These are phyloP conservation scores for Cynocephalus volans DNA, from an alignment of 2,113 vertebrate species.

Conservation along the genomic window DNA sequence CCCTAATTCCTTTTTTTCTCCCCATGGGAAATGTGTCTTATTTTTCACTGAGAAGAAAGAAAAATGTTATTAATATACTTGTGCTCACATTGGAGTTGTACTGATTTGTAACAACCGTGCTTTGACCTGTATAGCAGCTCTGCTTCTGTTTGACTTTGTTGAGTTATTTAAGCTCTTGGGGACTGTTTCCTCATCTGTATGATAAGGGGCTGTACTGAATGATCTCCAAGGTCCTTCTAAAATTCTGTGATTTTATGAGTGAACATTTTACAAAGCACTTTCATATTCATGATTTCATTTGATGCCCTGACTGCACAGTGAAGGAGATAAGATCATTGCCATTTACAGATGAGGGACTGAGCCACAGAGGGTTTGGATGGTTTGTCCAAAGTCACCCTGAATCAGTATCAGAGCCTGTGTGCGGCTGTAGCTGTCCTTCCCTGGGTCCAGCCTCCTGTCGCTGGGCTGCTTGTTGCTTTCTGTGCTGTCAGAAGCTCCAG, in stretches of 20 bases:
- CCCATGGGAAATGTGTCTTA: background rate
- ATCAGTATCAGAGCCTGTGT: background rate
- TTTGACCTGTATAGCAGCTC: constrained; percentile 16
- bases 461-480: background rate
- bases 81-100: background rate
- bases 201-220: constrained; percentile 48
- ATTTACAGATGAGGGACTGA: constrained; percentile 61
- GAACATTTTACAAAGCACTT: constrained; percentile 76
- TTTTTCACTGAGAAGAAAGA: constrained; percentile 35
- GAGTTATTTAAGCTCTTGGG: constrained; percentile 53
- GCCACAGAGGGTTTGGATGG: background rate
- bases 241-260: constrained; percentile 73
- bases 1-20: constrained; percentile 33
- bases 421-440: background rate
- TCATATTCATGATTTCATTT: constrained; percentile 73
- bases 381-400: constrained; percentile 67
- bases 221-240: constrained; percentile 69
- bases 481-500: background rate
- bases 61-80: constrained; percentile 38
- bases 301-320: constrained; percentile 12
- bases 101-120: constrained; percentile 20
- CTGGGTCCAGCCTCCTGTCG: background rate
- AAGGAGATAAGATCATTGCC: constrained; percentile 22
- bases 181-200: constrained; percentile 69
- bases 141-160: constrained; percentile 73